Evolutionary conservation across 2,113 vertebrate species (phyloP).

Genomic region (Colaptes auratus): DNA sequence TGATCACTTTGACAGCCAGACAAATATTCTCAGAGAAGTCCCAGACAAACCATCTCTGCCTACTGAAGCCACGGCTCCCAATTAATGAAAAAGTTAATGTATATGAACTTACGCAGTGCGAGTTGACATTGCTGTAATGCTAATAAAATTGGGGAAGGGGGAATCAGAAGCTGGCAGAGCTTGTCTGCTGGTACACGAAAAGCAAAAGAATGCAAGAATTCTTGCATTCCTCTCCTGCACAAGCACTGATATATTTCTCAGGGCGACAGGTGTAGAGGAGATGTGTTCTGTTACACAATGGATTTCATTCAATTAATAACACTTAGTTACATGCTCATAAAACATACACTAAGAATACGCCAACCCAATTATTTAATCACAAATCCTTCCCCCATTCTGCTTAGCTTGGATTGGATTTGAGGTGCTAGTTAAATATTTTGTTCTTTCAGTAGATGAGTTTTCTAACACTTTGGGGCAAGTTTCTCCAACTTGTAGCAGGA

Average conservation of each 20-base stretch:
- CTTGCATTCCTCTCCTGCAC: not conserved
- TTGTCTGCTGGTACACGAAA: not conserved
- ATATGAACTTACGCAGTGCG: not conserved
- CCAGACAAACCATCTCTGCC: not conserved
- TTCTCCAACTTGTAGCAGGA: not conserved
- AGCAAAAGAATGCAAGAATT: not conserved
- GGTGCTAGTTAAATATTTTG: not conserved
- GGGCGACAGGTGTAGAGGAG: not conserved
- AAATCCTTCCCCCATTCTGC: not conserved
- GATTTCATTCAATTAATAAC: slow-evolving; percentile 8
- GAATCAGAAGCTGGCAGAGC: not conserved
- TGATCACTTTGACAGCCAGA: not conserved
- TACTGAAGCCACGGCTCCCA: not conserved
- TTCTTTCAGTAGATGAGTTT: not conserved
- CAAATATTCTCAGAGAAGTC: not conserved
- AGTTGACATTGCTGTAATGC: not conserved
- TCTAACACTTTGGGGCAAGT: not conserved
- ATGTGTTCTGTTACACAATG: not conserved
- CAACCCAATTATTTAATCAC: not conserved
- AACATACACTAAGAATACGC: not conserved
- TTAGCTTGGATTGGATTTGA: not conserved
- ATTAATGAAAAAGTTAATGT: not conserved
- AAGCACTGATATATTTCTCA: not conserved
- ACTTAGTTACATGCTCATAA: slow-evolving; percentile 26
- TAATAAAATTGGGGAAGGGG: not conserved